These are phyloP conservation scores for Poliocrania exsul DNA, from an alignment of 2,797 vertebrate genomes.

Conservation along the genomic window DNA sequence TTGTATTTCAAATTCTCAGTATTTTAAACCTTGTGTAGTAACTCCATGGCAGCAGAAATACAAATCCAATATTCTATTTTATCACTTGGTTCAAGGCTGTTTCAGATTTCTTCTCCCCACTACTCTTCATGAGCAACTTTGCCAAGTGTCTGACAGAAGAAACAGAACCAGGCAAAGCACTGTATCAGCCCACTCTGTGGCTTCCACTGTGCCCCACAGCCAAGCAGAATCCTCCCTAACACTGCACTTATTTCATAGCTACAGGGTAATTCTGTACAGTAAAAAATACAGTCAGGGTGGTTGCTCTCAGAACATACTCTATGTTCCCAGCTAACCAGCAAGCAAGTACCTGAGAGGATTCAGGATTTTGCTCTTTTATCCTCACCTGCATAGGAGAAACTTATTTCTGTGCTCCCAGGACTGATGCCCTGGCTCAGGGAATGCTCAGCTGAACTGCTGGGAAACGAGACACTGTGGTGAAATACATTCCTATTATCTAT, in stretches of 20 bases:
- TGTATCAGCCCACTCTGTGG: neutral
- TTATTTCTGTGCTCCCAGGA: neutral
- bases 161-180: neutral
- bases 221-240: neutral
- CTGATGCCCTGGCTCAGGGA: neutral
- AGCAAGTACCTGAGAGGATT: neutral
- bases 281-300: neutral
- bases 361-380: neutral
- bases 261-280: neutral
- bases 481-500: neutral
- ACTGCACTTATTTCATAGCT: neutral
- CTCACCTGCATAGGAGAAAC: neutral
- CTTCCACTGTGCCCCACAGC: neutral
- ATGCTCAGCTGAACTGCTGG: neutral
- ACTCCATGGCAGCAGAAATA: neutral
- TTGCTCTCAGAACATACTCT: neutral
- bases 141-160: neutral
- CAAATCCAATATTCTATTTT: neutral
- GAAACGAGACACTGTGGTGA: neutral
- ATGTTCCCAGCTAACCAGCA: neutral
- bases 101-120: neutral
- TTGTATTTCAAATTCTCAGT: neutral
- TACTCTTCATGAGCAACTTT: neutral
- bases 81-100: neutral
- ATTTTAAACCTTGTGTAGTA: neutral